phyloP scores from a whole-genome alignment of 2,797 vertebrate species.

The Eulemur rubriventer region DNA sequence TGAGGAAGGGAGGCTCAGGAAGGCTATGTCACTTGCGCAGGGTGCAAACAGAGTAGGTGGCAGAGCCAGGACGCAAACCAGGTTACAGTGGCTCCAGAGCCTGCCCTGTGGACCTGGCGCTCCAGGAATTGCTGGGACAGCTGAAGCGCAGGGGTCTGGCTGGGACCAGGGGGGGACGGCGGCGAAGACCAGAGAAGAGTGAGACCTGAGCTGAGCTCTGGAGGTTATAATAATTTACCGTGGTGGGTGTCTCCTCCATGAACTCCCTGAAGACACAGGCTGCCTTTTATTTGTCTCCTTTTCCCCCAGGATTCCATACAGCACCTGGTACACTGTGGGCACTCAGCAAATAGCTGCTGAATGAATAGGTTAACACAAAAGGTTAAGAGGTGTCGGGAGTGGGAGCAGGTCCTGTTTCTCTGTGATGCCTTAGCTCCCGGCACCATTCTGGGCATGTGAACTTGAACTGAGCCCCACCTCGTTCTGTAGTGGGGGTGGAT shows the following conservation, averaged over 20 bases:
- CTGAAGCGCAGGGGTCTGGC: not conserved
- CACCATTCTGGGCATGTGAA: not conserved
- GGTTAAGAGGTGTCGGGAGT: rapidly evolving
- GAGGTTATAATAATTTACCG: no score
- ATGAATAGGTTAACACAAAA: not conserved
- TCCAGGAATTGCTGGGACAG: not conserved
- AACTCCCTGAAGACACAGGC: not conserved
- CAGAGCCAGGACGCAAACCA: not conserved
- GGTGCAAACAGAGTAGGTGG: not conserved
- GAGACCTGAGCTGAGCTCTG: not conserved
- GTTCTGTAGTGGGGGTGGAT: rapidly evolving
- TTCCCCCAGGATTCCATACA: not conserved
- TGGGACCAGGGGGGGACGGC: not conserved
- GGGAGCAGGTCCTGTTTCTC: not conserved
- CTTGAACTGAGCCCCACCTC: not conserved
- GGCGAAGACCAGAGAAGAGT: not conserved
- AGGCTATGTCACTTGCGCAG: not conserved
- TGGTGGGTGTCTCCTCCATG: not conserved
- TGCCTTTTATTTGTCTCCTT: not conserved
- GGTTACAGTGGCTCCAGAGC: no score
- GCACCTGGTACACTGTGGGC: not conserved
- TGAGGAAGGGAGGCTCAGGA: not conserved
- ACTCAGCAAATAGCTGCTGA: not conserved
- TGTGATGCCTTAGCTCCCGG: not conserved
- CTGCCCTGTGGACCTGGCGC: no score